Percentiles rank a stretch among this genome's conserved stretches.
Conservation (phyloP, 2,888 invertebrate genomes). For the Thelaira solivaga region DNA sequence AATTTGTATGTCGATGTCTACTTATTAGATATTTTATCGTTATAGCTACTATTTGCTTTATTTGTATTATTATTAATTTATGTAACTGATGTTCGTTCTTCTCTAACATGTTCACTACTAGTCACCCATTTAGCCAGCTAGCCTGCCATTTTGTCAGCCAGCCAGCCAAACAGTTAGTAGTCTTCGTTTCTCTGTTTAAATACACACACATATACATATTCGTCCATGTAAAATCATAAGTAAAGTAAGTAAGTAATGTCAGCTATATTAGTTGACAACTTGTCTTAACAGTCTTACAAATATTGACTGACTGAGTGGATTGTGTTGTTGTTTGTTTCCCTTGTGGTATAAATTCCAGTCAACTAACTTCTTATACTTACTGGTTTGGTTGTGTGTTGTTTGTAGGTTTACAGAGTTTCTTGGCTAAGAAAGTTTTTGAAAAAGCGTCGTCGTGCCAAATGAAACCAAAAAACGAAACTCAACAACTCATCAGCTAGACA, state of each 20-base stretch:
- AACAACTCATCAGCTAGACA: neutral
- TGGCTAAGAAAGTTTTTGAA: slow-evolving; percentile 41
- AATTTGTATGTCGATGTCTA: neutral
- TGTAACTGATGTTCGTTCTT: neutral
- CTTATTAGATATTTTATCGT: neutral
- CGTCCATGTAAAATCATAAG: too few relatives aligned
- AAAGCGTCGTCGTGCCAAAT: slow-evolving; percentile 41
- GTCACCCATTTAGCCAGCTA: too few relatives aligned
- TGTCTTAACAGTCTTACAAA: slow-evolving; percentile 50
- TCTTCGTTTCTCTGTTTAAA: too few relatives aligned
- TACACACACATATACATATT: neutral
- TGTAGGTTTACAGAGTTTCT: too few relatives aligned
- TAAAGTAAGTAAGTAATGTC: slow-evolving; percentile 52
- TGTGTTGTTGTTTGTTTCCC: slow-evolving; percentile 35
- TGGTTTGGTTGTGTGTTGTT: too few relatives aligned
- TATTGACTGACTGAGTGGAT: slow-evolving; percentile 52
- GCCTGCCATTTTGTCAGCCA: too few relatives aligned
- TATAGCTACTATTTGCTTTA: neutral
- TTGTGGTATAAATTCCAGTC: slow-evolving; percentile 41
- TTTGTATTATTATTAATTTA: slow-evolving; percentile 21
- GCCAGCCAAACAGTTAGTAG: too few relatives aligned
- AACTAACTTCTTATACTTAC: too few relatives aligned
- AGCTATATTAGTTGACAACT: slow-evolving; percentile 50
- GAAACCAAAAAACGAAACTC: slow-evolving; percentile 25
- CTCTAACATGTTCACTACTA: neutral